Conservation (phyloP, 2,113 vertebrate species). For the Antechinus stuartii region DNA sequence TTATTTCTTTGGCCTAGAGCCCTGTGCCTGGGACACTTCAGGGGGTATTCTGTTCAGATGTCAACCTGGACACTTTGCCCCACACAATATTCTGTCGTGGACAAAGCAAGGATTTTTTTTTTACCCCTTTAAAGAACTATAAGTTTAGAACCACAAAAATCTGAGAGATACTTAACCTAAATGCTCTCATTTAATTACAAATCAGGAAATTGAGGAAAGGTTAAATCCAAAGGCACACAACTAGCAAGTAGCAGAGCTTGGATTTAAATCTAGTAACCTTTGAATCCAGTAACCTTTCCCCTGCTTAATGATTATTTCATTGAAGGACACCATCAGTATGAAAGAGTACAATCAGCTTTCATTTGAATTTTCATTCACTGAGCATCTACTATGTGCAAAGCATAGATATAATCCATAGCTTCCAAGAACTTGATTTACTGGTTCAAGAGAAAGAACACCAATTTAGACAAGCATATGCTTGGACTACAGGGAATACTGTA, state of each 20-base stretch:
- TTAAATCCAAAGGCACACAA: neutral
- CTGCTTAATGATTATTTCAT: neutral
- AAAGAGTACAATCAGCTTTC: neutral
- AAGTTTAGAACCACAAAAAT: neutral
- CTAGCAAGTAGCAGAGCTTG: neutral
- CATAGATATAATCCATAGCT: neutral
- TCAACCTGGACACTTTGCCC: neutral
- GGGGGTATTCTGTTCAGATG: neutral
- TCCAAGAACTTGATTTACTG: neutral
- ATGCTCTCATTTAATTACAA: neutral
- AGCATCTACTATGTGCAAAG: neutral
- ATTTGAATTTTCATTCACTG: neutral
- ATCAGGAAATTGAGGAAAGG: neutral
- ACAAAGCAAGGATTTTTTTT: neutral
- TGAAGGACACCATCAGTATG: neutral
- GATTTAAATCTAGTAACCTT: neutral
- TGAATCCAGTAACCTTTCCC: neutral
- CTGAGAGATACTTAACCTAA: neutral
- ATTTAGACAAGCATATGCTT: neutral
- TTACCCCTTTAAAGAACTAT: neutral
- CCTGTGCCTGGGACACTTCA: neutral
- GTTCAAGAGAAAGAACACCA: neutral
- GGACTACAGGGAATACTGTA: neutral
- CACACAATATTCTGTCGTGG: neutral
- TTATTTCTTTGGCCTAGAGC: conserved; percentile 41